A percentile compares a stretch with the other conserved stretches of the same genome.
Evolutionary conservation across 2,113 vertebrate species (phyloP).

Genomic region (Phocoena sinus): DNA sequence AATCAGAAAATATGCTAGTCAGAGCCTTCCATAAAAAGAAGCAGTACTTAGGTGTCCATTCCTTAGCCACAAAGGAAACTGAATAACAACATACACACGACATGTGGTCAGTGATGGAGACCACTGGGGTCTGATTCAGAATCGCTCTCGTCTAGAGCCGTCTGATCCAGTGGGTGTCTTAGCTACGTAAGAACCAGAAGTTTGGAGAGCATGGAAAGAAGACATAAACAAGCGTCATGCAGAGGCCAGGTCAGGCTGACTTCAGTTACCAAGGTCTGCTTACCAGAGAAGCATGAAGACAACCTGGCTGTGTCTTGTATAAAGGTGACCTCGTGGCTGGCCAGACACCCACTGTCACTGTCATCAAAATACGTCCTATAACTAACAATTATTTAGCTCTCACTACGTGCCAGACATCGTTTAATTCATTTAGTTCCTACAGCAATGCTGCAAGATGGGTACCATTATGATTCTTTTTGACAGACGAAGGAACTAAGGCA

Average conservation of each 20-base stretch:
- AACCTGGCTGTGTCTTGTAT: background rate
- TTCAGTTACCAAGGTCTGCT: background rate
- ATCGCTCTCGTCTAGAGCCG: background rate
- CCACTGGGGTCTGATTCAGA: constrained; percentile 49
- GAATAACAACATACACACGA: constrained; percentile 26
- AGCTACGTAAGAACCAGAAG: background rate
- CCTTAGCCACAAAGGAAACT: constrained; percentile 59
- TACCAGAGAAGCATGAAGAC: background rate
- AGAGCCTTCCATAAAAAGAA: constrained; percentile 69
- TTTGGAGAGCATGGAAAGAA: background rate
- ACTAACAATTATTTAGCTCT: background rate
- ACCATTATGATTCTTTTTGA: background rate
- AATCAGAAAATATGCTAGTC: constrained; percentile 63
- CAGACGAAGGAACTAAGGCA: background rate
- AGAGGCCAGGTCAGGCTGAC: background rate
- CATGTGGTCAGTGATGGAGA: constrained; percentile 56
- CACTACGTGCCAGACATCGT: background rate
- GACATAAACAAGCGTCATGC: background rate
- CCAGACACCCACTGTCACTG: background rate
- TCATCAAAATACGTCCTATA: background rate
- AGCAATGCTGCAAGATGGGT: background rate
- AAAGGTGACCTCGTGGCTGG: background rate
- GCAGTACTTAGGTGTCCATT: constrained; percentile 53
- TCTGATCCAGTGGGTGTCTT: background rate
- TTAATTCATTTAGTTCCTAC: background rate